Base-by-base conservation (phyloP, 2,888 invertebrate genomes). In the Drosophila barbarae region DNA sequence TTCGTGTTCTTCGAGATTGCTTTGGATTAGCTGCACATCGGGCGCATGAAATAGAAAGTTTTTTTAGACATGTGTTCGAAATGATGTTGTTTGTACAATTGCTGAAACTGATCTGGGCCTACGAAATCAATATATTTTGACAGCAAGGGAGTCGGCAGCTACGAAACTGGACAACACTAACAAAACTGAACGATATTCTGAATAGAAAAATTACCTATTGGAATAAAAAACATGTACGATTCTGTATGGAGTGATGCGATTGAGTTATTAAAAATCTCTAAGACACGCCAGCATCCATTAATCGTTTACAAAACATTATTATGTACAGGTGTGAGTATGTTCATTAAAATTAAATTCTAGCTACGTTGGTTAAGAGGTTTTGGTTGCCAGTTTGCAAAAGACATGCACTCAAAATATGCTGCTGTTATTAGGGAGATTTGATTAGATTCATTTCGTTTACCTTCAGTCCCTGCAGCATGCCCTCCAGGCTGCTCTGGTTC, bases 381-480 rank as follows among this genome's bases (percentile, higher is more conserved):
- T 47, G 46, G 46, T 47, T 47, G 46, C 30, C 46, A 47, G 46
- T 47, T 21, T 47, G 30, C 46, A 44, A 42, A 58, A 42, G 5
- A 26, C 81, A 65, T 74, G 82, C 77, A 41, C 5, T 63, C 18
- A 21, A 55, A 56, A 56, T 67, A 50, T 21, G 30, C 26, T 23
- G 26, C 51, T 26, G 71, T 65, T 60, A 41, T 90, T 92, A 32
- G 6, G 13, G 44, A 13, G 13, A 34, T 56, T 56, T 34, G 18
- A 12, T 10, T 36, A 21, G 18, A 12, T 10, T 36, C n/a, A 56
- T 35, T 8, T 36, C 30, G 54, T 94, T 90, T 90, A 95, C 95
- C 93, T 91, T 91, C 42, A 95, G 91, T 75, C 93, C 93, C 52
- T 91, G 90, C 74, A 94, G 91, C 93, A 95, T 95, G 56, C 92